A percentile compares a stretch with the other conserved stretches of the same genome.
phyloP scores from a whole-genome alignment of 2,888 invertebrate genomes.

The Chorisops tibialis region DNA sequence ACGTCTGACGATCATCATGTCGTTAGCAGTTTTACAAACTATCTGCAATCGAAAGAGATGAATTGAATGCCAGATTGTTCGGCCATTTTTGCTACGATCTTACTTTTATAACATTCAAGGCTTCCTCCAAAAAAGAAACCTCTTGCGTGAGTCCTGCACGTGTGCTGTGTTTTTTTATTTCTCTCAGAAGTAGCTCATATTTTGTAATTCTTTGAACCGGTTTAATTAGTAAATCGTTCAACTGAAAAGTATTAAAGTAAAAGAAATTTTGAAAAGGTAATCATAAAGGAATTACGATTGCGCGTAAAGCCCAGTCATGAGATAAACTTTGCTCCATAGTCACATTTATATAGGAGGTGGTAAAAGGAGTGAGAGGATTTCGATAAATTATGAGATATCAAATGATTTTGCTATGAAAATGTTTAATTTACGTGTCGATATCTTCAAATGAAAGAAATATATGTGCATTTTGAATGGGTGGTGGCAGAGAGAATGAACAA shows the following conservation, averaged over 20 bases:
- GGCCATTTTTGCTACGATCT: conserved; percentile 20
- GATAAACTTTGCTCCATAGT: no score
- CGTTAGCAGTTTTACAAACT: conserved; percentile 96
- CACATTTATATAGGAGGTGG: no score
- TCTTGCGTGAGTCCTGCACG: conserved; percentile 72
- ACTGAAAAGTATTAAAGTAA: conserved; percentile 53
- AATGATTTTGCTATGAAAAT: no score
- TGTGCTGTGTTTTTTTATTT: conserved; percentile 88
- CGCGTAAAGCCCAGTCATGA: no score
- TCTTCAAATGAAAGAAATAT: no score
- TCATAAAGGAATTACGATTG: no score
- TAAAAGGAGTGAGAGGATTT: no score
- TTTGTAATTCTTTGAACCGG: conserved; percentile 99
- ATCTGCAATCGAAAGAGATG: conserved; percentile 35
- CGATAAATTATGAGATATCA: no score
- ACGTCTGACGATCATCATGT: conserved; percentile 98
- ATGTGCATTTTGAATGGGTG: no score
- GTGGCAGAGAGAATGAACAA: no score
- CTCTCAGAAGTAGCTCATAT: conserved; percentile 87
- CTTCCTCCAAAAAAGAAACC: conserved; percentile 75
- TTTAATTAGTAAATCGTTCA: conserved; percentile 94
- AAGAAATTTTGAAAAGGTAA: no score
- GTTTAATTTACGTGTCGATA: no score
- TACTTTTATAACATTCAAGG: conserved; percentile 81
- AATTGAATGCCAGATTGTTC: not conserved